phyloP scores from a whole-genome alignment of 1,140 invertebrate species.

The Laupala kohalensis region DNA sequence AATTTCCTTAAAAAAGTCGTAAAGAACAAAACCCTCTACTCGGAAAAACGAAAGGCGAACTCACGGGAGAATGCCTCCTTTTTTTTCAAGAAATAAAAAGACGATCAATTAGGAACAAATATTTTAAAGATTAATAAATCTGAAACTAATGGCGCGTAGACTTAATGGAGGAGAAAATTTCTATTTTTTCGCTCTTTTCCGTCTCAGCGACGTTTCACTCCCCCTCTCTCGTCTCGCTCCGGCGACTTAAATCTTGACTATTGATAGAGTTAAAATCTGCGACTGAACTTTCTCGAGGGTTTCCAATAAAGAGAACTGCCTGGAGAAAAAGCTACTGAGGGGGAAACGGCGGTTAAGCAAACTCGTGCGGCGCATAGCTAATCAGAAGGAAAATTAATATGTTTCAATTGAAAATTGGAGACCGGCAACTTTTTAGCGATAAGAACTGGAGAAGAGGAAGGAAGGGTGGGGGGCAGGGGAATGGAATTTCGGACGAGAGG shows the following conservation, averaged over 20 bases:
- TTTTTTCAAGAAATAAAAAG: not conserved
- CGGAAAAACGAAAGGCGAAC: not conserved
- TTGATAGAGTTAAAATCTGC: not conserved
- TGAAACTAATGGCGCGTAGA: conserved; percentile 8
- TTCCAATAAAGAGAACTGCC: conserved; percentile 1
- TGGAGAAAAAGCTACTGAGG: not conserved
- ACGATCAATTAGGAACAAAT: conserved; percentile 12
- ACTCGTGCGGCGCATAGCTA: conserved; percentile 2
- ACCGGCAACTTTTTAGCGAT: not conserved
- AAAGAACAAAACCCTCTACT: not conserved
- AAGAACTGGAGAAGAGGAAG: not conserved
- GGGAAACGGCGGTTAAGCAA: not conserved
- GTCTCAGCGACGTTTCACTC: not conserved
- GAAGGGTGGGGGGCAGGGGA: too few relatives aligned
- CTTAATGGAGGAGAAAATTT: conserved; percentile 12
- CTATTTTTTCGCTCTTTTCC: not conserved
- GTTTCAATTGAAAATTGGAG: conserved; percentile 1
- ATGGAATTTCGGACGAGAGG: not conserved
- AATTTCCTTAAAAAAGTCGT: not conserved
- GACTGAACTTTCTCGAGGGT: not conserved
- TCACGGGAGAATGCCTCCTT: not conserved
- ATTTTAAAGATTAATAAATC: conserved; percentile 12
- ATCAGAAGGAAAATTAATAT: conserved; percentile 7
- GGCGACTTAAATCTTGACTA: not conserved
- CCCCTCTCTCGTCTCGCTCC: too few relatives aligned